Evolutionary conservation across 2,797 vertebrate genomes (phyloP).

Genomic region (Passerculus sandwichensis): DNA sequence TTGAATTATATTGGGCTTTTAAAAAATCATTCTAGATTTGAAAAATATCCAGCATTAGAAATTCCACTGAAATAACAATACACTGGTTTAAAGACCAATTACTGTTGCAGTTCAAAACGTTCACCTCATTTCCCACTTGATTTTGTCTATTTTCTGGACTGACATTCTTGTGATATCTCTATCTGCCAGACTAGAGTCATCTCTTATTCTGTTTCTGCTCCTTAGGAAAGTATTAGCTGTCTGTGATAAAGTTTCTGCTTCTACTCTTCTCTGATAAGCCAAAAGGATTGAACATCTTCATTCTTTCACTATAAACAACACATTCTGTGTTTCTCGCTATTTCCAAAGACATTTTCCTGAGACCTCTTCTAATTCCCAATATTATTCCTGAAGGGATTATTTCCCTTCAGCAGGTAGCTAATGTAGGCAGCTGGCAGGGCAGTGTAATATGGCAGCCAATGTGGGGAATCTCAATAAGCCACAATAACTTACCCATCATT

Average conservation of each 20-base stretch:
- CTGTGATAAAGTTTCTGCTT: neutral
- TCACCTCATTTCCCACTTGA: neutral
- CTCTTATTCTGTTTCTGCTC: neutral
- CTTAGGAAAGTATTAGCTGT: neutral
- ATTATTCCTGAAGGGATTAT: neutral
- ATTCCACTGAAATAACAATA: neutral
- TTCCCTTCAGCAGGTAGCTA: neutral
- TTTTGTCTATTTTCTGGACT: neutral
- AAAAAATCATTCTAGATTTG: neutral
- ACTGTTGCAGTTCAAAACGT: neutral
- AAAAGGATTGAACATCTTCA: neutral
- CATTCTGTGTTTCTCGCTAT: neutral
- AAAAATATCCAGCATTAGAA: constrained; percentile 8
- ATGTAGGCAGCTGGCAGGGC: neutral
- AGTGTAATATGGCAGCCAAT: neutral
- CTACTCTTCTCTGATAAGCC: neutral
- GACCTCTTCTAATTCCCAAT: neutral
- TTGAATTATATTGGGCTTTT: neutral
- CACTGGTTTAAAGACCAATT: neutral
- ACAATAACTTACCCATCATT: neutral
- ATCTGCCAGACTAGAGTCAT: neutral
- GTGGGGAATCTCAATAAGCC: neutral
- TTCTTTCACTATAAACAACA: neutral
- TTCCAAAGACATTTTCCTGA: neutral
- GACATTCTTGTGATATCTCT: neutral